These are phyloP conservation scores for Hipposideros armiger DNA, from an alignment of 2,113 vertebrate species.

Conservation along the genomic window DNA sequence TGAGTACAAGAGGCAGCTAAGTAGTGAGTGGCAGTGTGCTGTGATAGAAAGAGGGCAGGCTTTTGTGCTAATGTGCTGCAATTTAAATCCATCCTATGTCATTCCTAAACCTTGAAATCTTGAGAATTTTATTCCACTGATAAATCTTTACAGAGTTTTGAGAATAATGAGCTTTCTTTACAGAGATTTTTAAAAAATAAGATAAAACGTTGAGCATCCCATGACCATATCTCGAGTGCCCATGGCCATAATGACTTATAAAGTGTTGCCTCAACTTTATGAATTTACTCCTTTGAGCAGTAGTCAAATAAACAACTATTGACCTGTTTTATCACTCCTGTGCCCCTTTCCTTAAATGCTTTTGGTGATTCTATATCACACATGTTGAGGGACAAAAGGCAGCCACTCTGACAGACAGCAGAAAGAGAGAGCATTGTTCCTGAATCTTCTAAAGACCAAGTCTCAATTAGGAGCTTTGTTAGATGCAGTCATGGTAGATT, in stretches of 20 bases:
- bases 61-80: too few relatives aligned
- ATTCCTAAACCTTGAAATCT: not conserved
- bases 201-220: not conserved
- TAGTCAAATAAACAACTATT: not conserved
- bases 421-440: not conserved
- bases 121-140: not conserved
- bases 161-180: not conserved
- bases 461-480: not conserved
- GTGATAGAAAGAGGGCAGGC: not conserved
- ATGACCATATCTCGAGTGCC: not conserved
- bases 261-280: not conserved
- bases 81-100: not conserved
- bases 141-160: constrained; percentile 5
- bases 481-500: not conserved
- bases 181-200: not conserved
- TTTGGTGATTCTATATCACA: not conserved
- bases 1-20: not conserved
- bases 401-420: not conserved
- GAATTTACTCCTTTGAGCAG: not conserved
- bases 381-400: not conserved
- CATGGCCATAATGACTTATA: not conserved
- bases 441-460: not conserved
- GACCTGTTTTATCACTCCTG: not conserved
- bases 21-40: not conserved
- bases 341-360: not conserved